Percentiles rank a stretch among this genome's conserved stretches.
Conservation (phyloP, 2,888 invertebrate species). For the Eupithecia subfuscata region DNA sequence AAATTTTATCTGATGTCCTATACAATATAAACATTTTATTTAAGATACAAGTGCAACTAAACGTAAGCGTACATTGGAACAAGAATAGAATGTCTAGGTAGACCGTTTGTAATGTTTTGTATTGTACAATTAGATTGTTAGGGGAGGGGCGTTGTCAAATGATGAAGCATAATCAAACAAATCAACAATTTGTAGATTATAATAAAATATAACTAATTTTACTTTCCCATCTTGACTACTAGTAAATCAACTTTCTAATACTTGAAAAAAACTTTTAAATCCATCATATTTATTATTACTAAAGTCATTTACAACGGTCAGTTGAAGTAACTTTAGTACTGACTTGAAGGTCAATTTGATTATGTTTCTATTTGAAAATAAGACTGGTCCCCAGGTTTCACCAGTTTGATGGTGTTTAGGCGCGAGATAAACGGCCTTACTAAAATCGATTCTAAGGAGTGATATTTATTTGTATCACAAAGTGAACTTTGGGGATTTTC, state of each 20-base stretch:
- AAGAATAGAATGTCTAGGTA: slow-evolving; percentile 33
- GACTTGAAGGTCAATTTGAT: slow-evolving; percentile 10
- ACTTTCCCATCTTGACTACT: not conserved
- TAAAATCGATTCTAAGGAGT: slow-evolving; percentile 37
- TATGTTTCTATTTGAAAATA: slow-evolving; percentile 20
- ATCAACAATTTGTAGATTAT: not conserved
- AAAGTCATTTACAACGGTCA: no score
- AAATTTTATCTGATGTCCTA: slow-evolving; percentile 39
- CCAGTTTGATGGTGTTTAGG: slow-evolving; percentile 15
- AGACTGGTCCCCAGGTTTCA: slow-evolving; percentile 9
- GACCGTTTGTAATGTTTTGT: slow-evolving; percentile 32
- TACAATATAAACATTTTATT: slow-evolving; percentile 38
- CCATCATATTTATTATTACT: no score
- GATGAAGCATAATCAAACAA: slow-evolving; percentile 13
- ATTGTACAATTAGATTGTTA: slow-evolving; percentile 21
- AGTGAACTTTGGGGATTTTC: slow-evolving; percentile 27
- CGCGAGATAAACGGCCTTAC: slow-evolving; percentile 38
- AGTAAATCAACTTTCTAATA: not conserved
- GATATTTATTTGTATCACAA: slow-evolving; percentile 41
- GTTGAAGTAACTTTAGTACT: no score
- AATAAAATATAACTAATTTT: not conserved
- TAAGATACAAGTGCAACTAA: slow-evolving; percentile 41
- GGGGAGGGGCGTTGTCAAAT: slow-evolving; percentile 22
- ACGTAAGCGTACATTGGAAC: slow-evolving; percentile 32
- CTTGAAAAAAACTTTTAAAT: not conserved